A percentile compares a stretch with the other conserved stretches of the same genome.
Conservation (phyloP, 2,888 invertebrate species). For the Sinodicranocentrus sp. region DNA sequence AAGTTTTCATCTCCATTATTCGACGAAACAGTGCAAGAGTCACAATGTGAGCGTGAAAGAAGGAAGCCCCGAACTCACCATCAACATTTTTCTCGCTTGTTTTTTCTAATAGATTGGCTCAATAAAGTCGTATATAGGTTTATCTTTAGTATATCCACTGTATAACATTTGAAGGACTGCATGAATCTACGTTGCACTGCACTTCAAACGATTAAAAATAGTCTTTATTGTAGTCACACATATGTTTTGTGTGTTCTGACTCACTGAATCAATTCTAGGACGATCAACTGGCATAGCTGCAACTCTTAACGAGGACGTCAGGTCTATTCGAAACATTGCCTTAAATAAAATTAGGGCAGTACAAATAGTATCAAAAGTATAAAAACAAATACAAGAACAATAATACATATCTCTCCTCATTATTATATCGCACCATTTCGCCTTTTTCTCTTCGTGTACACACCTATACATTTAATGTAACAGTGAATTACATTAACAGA, state of each 20-base stretch:
- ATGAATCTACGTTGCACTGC: slow-evolving; percentile 18
- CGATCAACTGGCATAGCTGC: slow-evolving; percentile 23
- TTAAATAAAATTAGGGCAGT: background rate
- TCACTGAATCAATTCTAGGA: slow-evolving; percentile 23
- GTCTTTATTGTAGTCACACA: background rate
- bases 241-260: background rate
- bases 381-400: background rate
- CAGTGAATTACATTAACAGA: no score
- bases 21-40: no score
- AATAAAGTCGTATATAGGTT: background rate
- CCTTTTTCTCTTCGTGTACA: background rate
- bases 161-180: background rate
- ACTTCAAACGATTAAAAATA: slow-evolving; percentile 29
- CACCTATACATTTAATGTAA: background rate
- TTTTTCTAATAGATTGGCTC: background rate
- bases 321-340: background rate
- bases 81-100: background rate
- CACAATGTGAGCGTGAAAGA: no score
- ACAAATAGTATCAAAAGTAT: background rate
- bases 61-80: background rate
- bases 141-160: background rate
- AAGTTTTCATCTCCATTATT: no score
- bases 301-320: background rate
- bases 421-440: no score
- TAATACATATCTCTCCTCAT: no score